phyloP scores from a whole-genome alignment of 2,113 vertebrate genomes.

The Phoxinus phoxinus region DNA sequence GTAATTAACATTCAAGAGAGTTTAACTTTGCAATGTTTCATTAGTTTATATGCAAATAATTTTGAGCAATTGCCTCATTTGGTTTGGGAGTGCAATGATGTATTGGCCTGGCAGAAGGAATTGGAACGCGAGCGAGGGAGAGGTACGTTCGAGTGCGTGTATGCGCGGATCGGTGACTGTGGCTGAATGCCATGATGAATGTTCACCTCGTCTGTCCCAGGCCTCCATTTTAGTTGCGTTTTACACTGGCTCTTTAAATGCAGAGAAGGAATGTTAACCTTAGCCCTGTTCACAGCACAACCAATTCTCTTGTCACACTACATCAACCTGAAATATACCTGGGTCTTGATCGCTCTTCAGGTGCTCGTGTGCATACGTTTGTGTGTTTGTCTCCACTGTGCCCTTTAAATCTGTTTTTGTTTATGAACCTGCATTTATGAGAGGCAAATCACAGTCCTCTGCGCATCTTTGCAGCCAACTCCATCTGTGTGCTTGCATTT shows the following conservation, averaged over 20 bases:
- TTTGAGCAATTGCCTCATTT: constrained; percentile 97
- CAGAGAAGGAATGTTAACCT: constrained; percentile 55
- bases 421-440: constrained; percentile 33
- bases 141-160: constrained; percentile 16
- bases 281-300: constrained; percentile 43
- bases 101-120: constrained; percentile 76
- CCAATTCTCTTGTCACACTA: constrained; percentile 55
- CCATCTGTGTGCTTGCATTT: constrained; percentile 18
- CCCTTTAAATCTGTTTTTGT: constrained; percentile 36
- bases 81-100: constrained; percentile 86
- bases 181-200: constrained; percentile 53
- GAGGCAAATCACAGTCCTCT: constrained; percentile 8
- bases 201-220: constrained; percentile 52
- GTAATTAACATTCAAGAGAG: constrained; percentile 95
- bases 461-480: not conserved
- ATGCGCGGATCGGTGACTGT: not conserved
- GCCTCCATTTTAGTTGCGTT: constrained; percentile 49
- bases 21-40: constrained; percentile 93
- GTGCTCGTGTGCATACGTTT: constrained; percentile 4
- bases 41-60: constrained; percentile 99
- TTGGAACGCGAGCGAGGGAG: constrained; percentile 23
- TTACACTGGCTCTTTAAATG: constrained; percentile 52
- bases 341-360: constrained; percentile 41
- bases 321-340: constrained; percentile 52
- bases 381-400: constrained; percentile 19